Evolutionary conservation across 1,140 invertebrate species (phyloP), one percentile per base, ranked within the genome.

Genomic region (Nasonia giraulti): DNA sequence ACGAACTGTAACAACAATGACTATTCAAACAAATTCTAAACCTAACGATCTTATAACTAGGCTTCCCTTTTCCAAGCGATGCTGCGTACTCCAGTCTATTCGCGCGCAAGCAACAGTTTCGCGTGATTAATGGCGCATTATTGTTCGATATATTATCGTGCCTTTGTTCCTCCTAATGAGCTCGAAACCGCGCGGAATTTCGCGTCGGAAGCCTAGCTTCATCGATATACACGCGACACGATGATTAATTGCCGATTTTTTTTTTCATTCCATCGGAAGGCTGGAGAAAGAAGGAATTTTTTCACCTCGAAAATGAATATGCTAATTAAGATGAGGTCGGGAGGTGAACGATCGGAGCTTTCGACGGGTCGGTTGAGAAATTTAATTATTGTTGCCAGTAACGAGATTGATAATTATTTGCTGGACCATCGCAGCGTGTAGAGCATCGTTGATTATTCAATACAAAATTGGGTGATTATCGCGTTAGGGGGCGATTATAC

Each of bases 81-180:
- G 66, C 66, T 55, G 7, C 14, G 7, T 66, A 27, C n/a, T 40
- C 20, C 47, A 31, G 75, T 27, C 7, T 27, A 27, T 5, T 40
- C 37, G 7, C 20, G 75, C 23, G 12, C 10, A 23, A 27, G 76
- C 47, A 78, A 62, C 23, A 78, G 76, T 3, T 17, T 78, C 62
- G 78, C 78, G n/a, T 80, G 78, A 80, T 80, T 80, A 80, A 80
- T 80, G 78, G 33, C 20, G 78, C 62, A 80, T 80, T 80, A 80
- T 68, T 80, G 62, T 44, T 80, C 78, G 62, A 80, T 80, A 69
- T 80, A 80, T 69, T 80, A 40, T 80, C 78, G 20, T 20, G 78
- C 78, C 78, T 80, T 68, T 80, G 62, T 80, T 80, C 33, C 33
- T 68, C 62, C 37, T 68, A 80, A 80, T 80, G 62, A 80, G 62